Evolutionary conservation across 2,113 vertebrate species (phyloP).

Genomic region (Lontra canadensis): DNA sequence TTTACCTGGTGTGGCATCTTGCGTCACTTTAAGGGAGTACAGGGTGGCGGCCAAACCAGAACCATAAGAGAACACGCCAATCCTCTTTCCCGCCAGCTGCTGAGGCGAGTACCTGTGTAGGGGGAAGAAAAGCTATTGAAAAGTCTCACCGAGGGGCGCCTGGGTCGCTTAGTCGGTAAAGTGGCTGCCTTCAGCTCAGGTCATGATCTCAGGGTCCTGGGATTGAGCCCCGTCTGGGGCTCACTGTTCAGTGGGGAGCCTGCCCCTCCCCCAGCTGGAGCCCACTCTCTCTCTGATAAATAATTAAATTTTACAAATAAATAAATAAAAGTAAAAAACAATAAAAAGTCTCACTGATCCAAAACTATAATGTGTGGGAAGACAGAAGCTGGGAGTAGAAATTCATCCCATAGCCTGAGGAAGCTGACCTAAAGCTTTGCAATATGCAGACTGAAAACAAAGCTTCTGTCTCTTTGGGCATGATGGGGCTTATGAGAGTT

Average conservation of each 20-base stretch:
- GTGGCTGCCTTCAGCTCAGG: not conserved
- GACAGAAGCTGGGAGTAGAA: not conserved
- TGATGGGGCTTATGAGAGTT: not conserved
- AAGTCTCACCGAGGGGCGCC: not conserved
- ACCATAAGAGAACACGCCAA: slow-evolving; percentile 96
- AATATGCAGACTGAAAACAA: not conserved
- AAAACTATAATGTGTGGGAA: not conserved
- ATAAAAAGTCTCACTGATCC: not conserved
- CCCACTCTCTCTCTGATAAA: not conserved
- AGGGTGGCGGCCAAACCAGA: slow-evolving; percentile 98
- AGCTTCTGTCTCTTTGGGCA: not conserved
- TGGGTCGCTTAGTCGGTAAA: not conserved
- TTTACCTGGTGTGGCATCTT: slow-evolving; percentile 96
- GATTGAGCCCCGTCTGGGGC: not conserved
- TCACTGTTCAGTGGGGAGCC: not conserved
- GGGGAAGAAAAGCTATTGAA: not conserved
- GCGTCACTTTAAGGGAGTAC: slow-evolving; percentile 93
- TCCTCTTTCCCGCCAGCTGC: slow-evolving; percentile 92
- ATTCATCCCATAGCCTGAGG: not conserved
- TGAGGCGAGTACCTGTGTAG: slow-evolving; percentile 87
- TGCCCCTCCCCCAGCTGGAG: not conserved
- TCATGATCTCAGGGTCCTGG: not conserved
- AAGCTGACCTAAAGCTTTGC: not conserved
- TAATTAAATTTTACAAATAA: not conserved
- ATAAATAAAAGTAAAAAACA: not conserved